phyloP scores from a whole-genome alignment of 2,797 vertebrate genomes.

The Lepus townsendii region DNA sequence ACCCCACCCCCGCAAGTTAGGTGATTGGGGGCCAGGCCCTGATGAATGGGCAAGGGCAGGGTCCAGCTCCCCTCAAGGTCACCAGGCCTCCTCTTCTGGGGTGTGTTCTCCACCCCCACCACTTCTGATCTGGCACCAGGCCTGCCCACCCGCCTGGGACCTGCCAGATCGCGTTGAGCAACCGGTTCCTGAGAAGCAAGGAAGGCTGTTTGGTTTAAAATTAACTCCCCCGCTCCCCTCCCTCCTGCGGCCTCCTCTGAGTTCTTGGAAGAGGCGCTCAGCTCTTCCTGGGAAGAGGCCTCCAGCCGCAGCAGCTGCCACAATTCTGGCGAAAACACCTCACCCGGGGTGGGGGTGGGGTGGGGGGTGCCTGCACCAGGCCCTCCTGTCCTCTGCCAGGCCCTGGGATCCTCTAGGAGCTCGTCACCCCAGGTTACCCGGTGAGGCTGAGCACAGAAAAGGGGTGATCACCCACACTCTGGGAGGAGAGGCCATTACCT shows the following conservation, averaged over 20 bases:
- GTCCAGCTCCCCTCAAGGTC: conserved; percentile 69
- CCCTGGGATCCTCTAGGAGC: not conserved
- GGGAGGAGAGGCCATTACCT: not conserved
- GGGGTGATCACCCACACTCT: not conserved
- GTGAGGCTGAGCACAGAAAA: not conserved
- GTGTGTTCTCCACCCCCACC: conserved; percentile 57
- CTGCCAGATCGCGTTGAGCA: conserved; percentile 82
- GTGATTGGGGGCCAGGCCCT: not conserved
- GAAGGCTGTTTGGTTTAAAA: conserved; percentile 85
- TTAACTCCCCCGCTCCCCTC: conserved; percentile 80
- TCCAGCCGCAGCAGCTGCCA: conserved; percentile 80
- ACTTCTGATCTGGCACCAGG: conserved; percentile 70
- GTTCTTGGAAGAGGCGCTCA: conserved; percentile 82
- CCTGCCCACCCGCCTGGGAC: conserved; percentile 72
- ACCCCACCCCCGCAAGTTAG: not conserved
- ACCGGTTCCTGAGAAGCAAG: conserved; percentile 83
- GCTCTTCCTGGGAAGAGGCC: conserved; percentile 84
- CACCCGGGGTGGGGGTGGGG: conserved; percentile 59
- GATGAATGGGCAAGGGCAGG: conserved; percentile 21
- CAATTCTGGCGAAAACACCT: conserved; percentile 79
- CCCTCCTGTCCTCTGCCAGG: not conserved
- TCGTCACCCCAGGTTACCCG: not conserved
- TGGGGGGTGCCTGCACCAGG: not conserved
- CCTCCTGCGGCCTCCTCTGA: conserved; percentile 73
- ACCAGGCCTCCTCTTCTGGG: conserved; percentile 48